Conservation (phyloP, 2,888 invertebrate genomes). For the Agonopterix alstromeriana region DNA sequence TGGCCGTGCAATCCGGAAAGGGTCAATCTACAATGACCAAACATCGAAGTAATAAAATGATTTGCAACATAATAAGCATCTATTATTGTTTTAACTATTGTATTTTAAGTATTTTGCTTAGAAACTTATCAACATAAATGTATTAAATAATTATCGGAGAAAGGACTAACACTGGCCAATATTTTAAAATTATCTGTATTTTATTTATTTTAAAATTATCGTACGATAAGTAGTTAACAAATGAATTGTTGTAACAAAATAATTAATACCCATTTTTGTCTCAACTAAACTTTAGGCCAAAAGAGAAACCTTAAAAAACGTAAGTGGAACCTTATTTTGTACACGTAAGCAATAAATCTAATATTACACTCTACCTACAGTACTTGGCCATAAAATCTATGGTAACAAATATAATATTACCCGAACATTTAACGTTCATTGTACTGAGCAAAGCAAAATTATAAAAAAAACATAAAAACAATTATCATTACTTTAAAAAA, state of each 20-base stretch:
- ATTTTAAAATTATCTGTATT: conserved; percentile 10
- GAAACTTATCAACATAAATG: conserved; percentile 45
- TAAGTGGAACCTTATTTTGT: conserved; percentile 52
- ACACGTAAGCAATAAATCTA: conserved; percentile 57
- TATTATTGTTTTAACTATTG: conserved; percentile 53
- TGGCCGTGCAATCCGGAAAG: background rate
- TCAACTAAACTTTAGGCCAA: conserved; percentile 27
- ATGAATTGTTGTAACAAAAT: no score
- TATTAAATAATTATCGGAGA: conserved; percentile 26
- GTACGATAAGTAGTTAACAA: conserved; percentile 3
- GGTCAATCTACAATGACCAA: conserved; percentile 23
- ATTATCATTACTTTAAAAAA: conserved; percentile 8
- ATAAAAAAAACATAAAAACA: conserved; percentile 19
- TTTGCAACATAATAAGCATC: conserved; percentile 60
- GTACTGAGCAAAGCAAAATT: conserved; percentile 53
- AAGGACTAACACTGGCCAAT: conserved; percentile 59
- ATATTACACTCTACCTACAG: conserved; percentile 55
- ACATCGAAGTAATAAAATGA: conserved; percentile 32
- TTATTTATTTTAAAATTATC: background rate
- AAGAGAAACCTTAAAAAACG: conserved; percentile 22
- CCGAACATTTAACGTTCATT: conserved; percentile 35
- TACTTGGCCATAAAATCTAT: conserved; percentile 71
- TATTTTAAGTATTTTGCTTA: conserved; percentile 48
- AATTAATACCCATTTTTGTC: no score
- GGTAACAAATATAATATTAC: conserved; percentile 66